A percentile compares a stretch with the other conserved stretches of the same genome.
These are phyloP conservation scores for Bergia puertoricense DNA, from an alignment of 92 coral and sea anemone species.

Conservation along the genomic window DNA sequence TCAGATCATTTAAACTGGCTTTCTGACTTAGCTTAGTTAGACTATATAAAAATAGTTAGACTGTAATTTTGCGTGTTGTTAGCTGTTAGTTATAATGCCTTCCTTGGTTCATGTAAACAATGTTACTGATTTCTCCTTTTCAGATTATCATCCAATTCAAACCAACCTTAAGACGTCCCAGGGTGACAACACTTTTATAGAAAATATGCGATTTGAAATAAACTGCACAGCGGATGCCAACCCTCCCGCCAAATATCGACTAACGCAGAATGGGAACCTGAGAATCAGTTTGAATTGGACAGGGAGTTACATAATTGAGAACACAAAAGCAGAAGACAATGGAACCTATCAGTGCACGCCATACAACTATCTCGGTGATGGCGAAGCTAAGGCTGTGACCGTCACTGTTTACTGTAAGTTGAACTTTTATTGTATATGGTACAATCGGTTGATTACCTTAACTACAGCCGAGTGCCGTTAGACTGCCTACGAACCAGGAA, in stretches of 20 bases:
- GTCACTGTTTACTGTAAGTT: not conserved
- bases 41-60: too few relatives aligned
- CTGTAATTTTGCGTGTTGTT: too few relatives aligned
- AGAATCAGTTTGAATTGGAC: not conserved
- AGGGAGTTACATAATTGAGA: not conserved
- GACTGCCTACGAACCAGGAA: too few relatives aligned
- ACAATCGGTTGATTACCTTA: too few relatives aligned
- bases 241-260: not conserved
- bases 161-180: not conserved
- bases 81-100: too few relatives aligned
- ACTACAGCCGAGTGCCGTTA: too few relatives aligned
- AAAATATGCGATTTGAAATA: not conserved
- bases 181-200: not conserved
- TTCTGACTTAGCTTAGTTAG: too few relatives aligned
- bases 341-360: not conserved
- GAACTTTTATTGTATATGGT: not conserved
- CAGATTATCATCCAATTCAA: conserved; percentile 1
- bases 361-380: conserved; percentile 8
- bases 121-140: too few relatives aligned
- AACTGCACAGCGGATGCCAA: conserved; percentile 5
- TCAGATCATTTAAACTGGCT: too few relatives aligned
- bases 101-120: too few relatives aligned
- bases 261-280: not conserved
- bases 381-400: not conserved
- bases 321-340: not conserved